Evolutionary conservation across 2,113 vertebrate species (phyloP).

Genomic region (Dipodomys merriami): DNA sequence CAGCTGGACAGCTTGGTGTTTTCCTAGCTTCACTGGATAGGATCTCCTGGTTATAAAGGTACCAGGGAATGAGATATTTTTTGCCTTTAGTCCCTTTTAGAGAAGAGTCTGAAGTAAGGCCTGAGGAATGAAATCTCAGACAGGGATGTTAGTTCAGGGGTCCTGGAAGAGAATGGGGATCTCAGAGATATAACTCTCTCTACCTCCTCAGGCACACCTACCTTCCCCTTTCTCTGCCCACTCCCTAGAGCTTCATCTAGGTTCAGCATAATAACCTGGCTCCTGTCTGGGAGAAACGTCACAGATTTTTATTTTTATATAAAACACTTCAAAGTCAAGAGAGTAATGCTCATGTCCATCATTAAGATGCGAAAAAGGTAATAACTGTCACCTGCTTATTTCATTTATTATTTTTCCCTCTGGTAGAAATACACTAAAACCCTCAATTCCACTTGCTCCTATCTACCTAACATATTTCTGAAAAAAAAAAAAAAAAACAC

Average conservation of each 20-base stretch:
- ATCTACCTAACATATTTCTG: background rate
- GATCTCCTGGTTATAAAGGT: background rate
- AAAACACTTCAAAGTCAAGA: background rate
- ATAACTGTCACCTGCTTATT: background rate
- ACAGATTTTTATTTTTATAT: background rate
- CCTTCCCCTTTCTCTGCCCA: background rate
- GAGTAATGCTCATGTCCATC: background rate
- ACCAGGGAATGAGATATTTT: background rate
- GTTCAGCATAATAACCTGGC: background rate
- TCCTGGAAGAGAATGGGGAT: background rate
- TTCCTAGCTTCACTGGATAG: background rate
- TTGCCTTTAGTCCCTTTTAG: background rate
- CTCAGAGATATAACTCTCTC: rapidly evolving
- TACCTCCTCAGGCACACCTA: too few species aligned
- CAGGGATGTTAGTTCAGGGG: background rate
- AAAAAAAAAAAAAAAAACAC: background rate
- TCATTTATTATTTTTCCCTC: background rate
- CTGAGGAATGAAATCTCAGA: background rate
- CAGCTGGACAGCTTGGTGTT: background rate
- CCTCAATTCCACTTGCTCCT: background rate
- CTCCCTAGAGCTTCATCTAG: background rate
- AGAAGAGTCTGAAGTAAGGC: background rate
- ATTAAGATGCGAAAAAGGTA: background rate
- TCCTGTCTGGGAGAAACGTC: background rate
- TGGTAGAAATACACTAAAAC: background rate